Base-by-base conservation (phyloP, 2,888 invertebrate species). In the Eupeodes luniger region DNA sequence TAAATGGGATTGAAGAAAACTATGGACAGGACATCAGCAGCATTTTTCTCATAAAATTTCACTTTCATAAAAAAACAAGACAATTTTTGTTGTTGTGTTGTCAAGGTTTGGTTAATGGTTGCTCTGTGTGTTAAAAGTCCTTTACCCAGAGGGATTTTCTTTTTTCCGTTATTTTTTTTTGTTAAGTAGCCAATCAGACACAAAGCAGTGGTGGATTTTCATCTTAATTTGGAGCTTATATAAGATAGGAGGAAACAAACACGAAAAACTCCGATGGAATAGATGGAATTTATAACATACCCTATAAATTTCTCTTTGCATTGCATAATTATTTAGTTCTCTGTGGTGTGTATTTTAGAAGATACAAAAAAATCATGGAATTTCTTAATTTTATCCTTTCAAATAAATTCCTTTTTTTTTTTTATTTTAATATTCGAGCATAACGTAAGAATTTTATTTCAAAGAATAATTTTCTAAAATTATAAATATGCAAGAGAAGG, bases 41-140 rank as follows among this genome's bases (percentile, higher is more conserved):
- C 69, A 79, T 79, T 87, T 87, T 75, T 72, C 61, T 62, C 72
- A 78, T 72, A 55, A 72, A 85, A 78, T 74, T 82, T 75, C 72
- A 80, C 79, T 81, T 77, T 85, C 40, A 44, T 70, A 19, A 75
- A 72, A 75, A 6, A 57, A 67, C 55, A 19, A 5, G 40, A 40
- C 40, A 40, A 40, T 40, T 40, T 40, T 40, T 40, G 34, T 36
- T 59, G 34, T 34, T 5, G 12, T 11, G 10, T 14, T 27, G 47
- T 5, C 3, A 61, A 61, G 67, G 10, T 69, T 69, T 47, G 5
- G 47, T 19, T 55, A 62, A 62, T 62, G 62, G 16, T 70, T 69
- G 19, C 12, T n/a, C 36, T 51, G 34, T 51, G 34, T 47, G 57
- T 47, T 19, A 10, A 16, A 64, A 27, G 61, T 72, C 57, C 49